Evolutionary conservation across 1,140 invertebrate species (phyloP).

Genomic region (Venturia canescens): DNA sequence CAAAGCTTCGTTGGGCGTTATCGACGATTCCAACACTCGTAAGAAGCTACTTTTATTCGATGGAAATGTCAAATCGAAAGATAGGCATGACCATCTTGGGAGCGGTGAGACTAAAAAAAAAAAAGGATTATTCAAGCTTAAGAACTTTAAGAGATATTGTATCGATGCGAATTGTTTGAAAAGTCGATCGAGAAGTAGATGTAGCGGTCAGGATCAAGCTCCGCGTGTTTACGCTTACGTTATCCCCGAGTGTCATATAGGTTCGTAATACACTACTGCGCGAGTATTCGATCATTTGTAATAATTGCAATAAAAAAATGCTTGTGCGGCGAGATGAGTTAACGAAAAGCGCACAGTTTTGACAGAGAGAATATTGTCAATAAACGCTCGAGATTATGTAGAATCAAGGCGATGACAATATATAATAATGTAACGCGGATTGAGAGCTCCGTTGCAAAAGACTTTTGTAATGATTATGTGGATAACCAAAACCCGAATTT

Average conservation of each 20-base stretch:
- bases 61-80: neutral
- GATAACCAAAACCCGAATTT: no score
- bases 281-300: neutral
- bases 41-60: no score
- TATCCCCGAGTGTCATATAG: constrained; percentile 8
- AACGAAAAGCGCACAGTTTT: no score
- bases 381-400: no score
- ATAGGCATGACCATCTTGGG: neutral
- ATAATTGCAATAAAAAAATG: neutral
- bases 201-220: neutral
- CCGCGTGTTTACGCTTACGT: constrained; percentile 20
- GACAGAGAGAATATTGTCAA: no score
- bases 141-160: constrained; percentile 9
- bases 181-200: neutral
- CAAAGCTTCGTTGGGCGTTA: no score
- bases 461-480: no score
- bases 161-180: constrained; percentile 18
- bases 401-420: no score
- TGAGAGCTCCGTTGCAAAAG: no score
- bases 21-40: neutral
- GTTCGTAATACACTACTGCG: neutral
- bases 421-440: no score
- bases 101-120: neutral
- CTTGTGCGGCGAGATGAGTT: no score
- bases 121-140: neutral